Conservation (phyloP, 2,888 invertebrate species). For the Drosophila anomalata region DNA sequence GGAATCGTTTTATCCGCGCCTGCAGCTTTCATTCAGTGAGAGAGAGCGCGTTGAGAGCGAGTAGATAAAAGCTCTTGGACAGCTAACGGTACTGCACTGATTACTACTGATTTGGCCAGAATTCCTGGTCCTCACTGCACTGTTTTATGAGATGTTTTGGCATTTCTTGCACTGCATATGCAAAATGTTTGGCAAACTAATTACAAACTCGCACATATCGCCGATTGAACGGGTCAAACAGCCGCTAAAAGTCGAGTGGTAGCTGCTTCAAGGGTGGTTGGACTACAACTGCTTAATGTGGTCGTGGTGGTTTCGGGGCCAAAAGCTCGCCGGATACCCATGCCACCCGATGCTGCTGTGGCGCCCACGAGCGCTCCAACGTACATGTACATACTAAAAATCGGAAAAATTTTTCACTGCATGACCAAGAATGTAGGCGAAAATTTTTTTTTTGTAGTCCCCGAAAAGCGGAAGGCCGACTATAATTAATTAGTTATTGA, state of each 20-base stretch:
- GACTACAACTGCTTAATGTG: conserved; percentile 8
- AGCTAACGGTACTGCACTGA: conserved; percentile 44
- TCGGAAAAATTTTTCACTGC: conserved; percentile 75
- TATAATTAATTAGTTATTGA: conserved; percentile 18
- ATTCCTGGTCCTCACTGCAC: conserved; percentile 22
- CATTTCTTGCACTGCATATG: conserved; percentile 68
- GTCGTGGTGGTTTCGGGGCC: conserved; percentile 45
- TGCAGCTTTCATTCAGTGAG: conserved; percentile 67
- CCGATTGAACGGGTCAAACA: conserved; percentile 14
- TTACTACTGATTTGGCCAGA: conserved; percentile 21
- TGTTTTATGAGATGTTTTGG: conserved; percentile 52
- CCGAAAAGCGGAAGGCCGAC: conserved; percentile 8
- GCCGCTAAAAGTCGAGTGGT: conserved; percentile 30
- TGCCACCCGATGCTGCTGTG: conserved; percentile 66
- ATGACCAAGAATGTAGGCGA: conserved; percentile 55
- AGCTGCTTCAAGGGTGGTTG: conserved; percentile 19
- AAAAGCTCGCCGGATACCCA: conserved; percentile 66
- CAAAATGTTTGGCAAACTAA: conserved; percentile 54
- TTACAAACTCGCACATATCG: conserved; percentile 50
- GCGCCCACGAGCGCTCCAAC: conserved; percentile 69
- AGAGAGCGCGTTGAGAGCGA: conserved; percentile 33
- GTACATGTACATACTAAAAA: conserved; percentile 83
- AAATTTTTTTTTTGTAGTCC: conserved; percentile 51
- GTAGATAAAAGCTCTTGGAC: conserved; percentile 38
- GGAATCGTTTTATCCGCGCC: conserved; percentile 68